Base-by-base conservation (phyloP, 1,140 invertebrate genomes). In the Drosophila athabasca region DNA sequence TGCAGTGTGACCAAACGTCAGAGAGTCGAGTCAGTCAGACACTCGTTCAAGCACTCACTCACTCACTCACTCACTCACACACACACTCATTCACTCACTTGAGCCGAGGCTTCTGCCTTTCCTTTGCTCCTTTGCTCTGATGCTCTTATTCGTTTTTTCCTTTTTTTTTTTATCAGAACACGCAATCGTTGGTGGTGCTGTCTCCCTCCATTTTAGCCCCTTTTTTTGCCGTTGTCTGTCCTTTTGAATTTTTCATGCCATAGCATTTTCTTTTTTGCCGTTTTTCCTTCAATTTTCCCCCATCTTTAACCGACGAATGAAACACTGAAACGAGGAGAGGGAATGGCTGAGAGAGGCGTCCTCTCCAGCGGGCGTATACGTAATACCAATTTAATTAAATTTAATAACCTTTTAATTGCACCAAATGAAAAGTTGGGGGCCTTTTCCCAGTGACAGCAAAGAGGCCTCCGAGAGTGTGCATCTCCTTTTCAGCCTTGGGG, bases 351-450 rank as follows among this genome's bases (percentile, higher is more conserved):
- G 39, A 45, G 31, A 22, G 15, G 8, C 62, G 46, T 44, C 13
- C 4, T 49, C 51, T 35, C 54, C 22, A 57, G n/a, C 57, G 29
- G 81, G 64, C 77, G 73, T 77, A 69, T 77, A 68, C 77, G 74
- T 81, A 77, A 81, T 75, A 59, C 41, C 68, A 74, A 64, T 80
- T 76, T 80, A 79, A 84, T 77, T 77, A 72, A 76, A 87, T 81
- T 66, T 77, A 84, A 84, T 84, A 81, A 74, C 73, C 46, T 66
- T 77, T 77, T 77, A 83, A 84, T 83, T 72, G 76, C 55, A 53
- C 53, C 46, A 31, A 19, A 17, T 3, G 24, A 24, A 24, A 51
- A 39, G 29, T 24, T 7, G 29, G 17, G 41, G 45, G 62, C 45
- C 17, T 19, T 19, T 19, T 55, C 61, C 54, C 50, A 67, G 44